Conservation (phyloP, 2,888 invertebrate species). For the Biston betularia region DNA sequence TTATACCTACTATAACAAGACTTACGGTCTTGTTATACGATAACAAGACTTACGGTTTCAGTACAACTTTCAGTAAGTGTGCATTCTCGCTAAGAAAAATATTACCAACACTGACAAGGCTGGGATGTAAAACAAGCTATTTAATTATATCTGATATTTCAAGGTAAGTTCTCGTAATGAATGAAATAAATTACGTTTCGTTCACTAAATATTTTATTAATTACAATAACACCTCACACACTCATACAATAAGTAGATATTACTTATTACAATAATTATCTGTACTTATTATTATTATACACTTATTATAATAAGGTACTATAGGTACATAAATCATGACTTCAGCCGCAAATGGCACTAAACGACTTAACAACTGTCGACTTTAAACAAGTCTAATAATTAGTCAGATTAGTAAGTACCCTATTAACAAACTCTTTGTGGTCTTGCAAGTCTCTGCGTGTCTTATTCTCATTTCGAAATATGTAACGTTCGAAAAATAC, state of each 20-base stretch:
- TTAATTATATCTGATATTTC: not conserved
- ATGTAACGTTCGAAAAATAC: no score
- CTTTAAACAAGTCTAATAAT: constrained; percentile 15
- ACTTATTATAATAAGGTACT: constrained; percentile 43
- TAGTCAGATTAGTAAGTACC: constrained; percentile 18
- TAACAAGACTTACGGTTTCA: no score
- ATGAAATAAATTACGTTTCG: constrained; percentile 27
- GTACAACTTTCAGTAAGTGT: no score
- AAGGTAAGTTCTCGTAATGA: not conserved
- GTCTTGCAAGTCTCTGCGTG: no score
- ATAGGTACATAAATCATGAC: constrained; percentile 54
- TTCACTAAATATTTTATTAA: constrained; percentile 74
- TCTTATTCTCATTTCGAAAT: no score
- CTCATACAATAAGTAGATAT: constrained; percentile 76
- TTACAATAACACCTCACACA: constrained; percentile 72
- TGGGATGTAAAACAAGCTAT: no score
- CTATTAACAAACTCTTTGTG: not conserved
- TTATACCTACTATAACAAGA: no score
- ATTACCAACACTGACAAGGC: no score
- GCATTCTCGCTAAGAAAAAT: no score
- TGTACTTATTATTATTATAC: constrained; percentile 36
- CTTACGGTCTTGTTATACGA: no score
- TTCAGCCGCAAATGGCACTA: constrained; percentile 70
- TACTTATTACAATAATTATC: constrained; percentile 70
- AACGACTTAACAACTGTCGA: constrained; percentile 43